Evolutionary conservation across 2,113 vertebrate species (phyloP), one percentile per base, ranked within the genome.

Genomic region (Pandion haliaetus): DNA sequence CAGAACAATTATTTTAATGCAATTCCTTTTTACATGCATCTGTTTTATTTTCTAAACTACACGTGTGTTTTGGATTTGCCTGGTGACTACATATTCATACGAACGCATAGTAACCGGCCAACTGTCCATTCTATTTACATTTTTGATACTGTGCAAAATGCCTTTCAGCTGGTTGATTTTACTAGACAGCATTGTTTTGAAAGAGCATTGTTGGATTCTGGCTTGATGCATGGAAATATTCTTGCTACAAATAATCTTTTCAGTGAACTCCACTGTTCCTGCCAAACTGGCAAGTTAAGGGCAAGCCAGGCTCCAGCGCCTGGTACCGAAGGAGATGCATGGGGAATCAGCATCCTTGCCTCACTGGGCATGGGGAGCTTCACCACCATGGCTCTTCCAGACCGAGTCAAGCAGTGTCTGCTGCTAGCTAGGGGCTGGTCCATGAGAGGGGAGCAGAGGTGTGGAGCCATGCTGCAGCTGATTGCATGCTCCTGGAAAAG

Each of bases 121-220:
- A 84, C 9, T 67, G 80, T 84, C 88, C 83, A 8, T 58, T 92
- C 28, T 95, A 71, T 92, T 95, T 92, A 93, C 90, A 79, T 92
- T 79, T 93, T 59, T 69, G 61, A 86, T 89, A 61, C 83, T 72
- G 72, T 79, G 52, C 28, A 79, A 96, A 96, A 93, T 44, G 67
- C 34, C 72, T 89, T 94, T 95, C 94, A 95, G 50, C 80, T 89
- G 86, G 69, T 67, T 95, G 83, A 71, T 92, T 92, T 97, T 86
- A 91, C 66, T 72, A 82, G 86, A 79, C 65, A 91, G 47, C 36
- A 38, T 84, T 88, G 79, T 67, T 93, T 74, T 86, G 57, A 42
- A 86, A 95, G 45, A 93, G 2, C 29, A 34, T 85, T 67, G 61
- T 72, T 86, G 57, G 17, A 65, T 95, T 86, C 86, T 88, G 90